phyloP scores from a whole-genome alignment of 35 echinoderm and acorn worm species.

The Ophiothrix spiculata region DNA sequence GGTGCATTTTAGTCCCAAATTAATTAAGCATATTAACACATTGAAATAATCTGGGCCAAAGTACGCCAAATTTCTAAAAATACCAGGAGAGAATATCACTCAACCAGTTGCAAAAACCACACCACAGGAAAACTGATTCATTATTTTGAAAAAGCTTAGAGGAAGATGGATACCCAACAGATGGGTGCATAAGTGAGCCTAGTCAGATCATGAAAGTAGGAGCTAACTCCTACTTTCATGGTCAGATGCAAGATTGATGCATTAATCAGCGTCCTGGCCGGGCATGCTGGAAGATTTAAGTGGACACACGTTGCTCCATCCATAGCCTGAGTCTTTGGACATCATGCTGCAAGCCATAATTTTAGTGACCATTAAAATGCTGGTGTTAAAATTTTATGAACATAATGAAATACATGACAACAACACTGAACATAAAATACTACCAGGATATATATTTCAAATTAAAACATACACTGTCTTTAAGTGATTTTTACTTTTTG shows the following conservation, averaged over 20 bases:
- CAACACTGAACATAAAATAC: too few species aligned
- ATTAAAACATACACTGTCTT: background rate
- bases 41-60: too few species aligned
- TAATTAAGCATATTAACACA: too few species aligned
- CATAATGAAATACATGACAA: too few species aligned
- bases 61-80: too few species aligned
- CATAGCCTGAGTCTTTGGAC: background rate
- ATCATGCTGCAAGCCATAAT: background rate
- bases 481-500: too few species aligned
- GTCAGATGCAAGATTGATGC: background rate
- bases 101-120: too few species aligned
- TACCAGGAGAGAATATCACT: too few species aligned
- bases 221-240: background rate
- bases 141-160: too few species aligned
- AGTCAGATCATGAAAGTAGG: background rate
- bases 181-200: background rate
- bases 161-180: background rate
- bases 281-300: background rate
- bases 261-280: background rate
- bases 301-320: background rate
- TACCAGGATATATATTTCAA: background rate
- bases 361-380: background rate
- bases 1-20: too few species aligned
- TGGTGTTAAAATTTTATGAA: too few species aligned
- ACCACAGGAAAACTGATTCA: background rate